A percentile compares a stretch with the other conserved stretches of the same genome.
Evolutionary conservation across 2,797 vertebrate genomes (phyloP).

Genomic region (Scyliorhinus canicula): DNA sequence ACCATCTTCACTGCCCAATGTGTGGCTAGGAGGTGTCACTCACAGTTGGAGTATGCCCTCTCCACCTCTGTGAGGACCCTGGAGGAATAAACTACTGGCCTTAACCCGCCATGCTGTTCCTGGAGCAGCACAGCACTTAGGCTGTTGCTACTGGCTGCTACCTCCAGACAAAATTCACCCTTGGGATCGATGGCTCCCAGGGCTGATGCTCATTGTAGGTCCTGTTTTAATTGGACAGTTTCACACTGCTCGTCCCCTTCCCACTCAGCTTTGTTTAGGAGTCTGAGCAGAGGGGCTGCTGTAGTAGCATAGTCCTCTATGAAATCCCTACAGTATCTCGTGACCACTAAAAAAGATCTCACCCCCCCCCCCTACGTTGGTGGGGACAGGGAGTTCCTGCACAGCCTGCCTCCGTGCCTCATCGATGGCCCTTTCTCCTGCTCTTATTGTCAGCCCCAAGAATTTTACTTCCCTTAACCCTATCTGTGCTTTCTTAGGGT

Average conservation of each 20-base stretch:
- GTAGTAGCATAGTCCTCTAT: neutral
- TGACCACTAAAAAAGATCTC: neutral
- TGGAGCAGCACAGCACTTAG: too few species aligned
- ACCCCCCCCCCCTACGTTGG: neutral
- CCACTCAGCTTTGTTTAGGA: neutral
- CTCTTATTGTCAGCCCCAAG: too few species aligned
- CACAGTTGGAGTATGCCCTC: neutral
- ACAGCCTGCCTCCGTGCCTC: neutral
- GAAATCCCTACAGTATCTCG: neutral
- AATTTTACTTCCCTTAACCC: neutral
- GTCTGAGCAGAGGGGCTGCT: neutral
- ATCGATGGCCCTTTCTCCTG: neutral
- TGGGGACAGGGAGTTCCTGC: neutral
- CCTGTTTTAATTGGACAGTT: neutral
- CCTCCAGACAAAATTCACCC: neutral
- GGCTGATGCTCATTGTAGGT: neutral
- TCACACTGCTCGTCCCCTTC: neutral
- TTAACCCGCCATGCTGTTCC: too few species aligned
- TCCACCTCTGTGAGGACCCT: too few species aligned
- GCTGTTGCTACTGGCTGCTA: neutral
- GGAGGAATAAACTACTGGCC: too few species aligned
- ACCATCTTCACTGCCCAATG: neutral
- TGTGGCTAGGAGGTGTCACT: neutral
- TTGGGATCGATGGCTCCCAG: neutral
- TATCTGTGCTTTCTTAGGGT: neutral